phyloP scores from a whole-genome alignment of 2,888 invertebrate species.

The Pterobdella sp. region DNA sequence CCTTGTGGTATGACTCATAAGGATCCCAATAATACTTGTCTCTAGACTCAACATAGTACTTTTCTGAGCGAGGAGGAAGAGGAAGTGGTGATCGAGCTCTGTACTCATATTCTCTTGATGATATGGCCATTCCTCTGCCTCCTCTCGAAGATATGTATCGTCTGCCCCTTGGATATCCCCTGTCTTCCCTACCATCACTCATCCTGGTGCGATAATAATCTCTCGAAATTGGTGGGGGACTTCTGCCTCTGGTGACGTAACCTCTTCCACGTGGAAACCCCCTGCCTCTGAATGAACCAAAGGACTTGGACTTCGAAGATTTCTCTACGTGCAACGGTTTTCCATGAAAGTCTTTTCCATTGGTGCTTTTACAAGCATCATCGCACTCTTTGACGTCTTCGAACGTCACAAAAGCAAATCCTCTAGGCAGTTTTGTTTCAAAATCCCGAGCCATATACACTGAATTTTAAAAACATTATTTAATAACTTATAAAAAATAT shows the following conservation, averaged over 20 bases:
- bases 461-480: neutral
- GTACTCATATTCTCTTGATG: constrained; percentile 26
- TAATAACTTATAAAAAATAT: neutral
- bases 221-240: constrained; percentile 8
- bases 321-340: constrained; percentile 25
- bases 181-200: constrained; percentile 14
- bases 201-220: constrained; percentile 22
- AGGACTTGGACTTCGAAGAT: constrained; percentile 21
- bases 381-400: constrained; percentile 24
- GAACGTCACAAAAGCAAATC: constrained; percentile 28
- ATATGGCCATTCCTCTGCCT: constrained; percentile 1
- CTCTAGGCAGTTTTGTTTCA: constrained; percentile 26
- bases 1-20: constrained; percentile 21
- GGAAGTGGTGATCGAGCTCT: neutral
- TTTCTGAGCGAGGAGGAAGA: constrained; percentile 15
- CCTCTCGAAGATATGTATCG: constrained; percentile 7
- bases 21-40: constrained; percentile 20
- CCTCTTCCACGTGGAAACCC: constrained; percentile 23
- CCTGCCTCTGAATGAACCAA: constrained; percentile 7
- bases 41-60: constrained; percentile 20
- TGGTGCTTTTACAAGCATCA: constrained; percentile 23
- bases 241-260: constrained; percentile 12
- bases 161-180: constrained; percentile 19
- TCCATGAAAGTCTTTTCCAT: constrained; percentile 27
- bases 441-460: constrained; percentile 23